Evolutionary conservation across 1,140 invertebrate species (phyloP).

Genomic region (Neoseiulus cucumeris): DNA sequence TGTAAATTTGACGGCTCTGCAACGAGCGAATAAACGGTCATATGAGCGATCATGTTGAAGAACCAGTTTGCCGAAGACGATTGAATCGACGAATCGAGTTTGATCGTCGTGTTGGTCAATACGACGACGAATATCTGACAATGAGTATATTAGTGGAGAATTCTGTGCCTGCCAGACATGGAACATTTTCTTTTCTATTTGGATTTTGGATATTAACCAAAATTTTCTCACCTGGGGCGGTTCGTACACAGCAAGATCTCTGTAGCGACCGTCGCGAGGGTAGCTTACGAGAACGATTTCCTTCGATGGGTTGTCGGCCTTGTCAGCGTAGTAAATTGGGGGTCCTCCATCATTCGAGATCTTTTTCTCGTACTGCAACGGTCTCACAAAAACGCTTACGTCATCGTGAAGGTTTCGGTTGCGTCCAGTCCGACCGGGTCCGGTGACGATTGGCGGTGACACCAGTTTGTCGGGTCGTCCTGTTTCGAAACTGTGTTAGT

Average conservation of each 20-base stretch:
- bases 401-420: background rate
- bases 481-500: background rate
- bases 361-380: conserved; percentile 5
- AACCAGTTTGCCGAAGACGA: too few species aligned
- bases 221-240: background rate
- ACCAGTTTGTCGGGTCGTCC: background rate
- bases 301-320: background rate
- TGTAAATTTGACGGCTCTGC: background rate
- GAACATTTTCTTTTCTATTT: too few species aligned
- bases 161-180: too few species aligned
- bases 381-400: conserved; percentile 7
- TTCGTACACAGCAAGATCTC: background rate
- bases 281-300: conserved; percentile 8
- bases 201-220: background rate
- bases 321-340: conserved; percentile 5
- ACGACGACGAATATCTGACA: too few species aligned
- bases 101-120: too few species aligned
- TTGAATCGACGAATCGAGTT: too few species aligned
- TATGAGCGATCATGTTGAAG: too few species aligned
- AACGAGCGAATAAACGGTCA: too few species aligned
- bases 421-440: background rate
- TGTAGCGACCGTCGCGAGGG: background rate
- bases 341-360: conserved; percentile 5
- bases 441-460: conserved; percentile 9
- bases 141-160: too few species aligned